Percentiles rank a stretch among this genome's conserved stretches.
Conservation (phyloP, 2,888 invertebrate species). For the Apoda limacodes region DNA sequence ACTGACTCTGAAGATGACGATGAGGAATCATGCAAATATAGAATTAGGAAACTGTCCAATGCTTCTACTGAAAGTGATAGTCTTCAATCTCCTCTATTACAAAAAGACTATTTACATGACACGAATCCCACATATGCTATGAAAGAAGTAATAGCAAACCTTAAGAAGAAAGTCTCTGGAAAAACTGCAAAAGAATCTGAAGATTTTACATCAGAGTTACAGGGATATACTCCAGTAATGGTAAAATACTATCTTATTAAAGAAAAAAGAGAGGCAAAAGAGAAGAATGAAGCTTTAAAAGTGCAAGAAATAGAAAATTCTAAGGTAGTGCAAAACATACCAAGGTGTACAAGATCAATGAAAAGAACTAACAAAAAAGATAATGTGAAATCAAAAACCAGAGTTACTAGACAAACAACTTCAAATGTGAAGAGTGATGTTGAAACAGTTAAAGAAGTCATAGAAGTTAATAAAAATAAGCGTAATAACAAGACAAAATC, state of each 20-base stretch:
- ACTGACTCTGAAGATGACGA: conserved; percentile 40
- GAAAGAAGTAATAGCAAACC: conserved; percentile 74
- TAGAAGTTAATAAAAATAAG: conserved; percentile 16
- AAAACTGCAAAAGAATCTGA: conserved; percentile 37
- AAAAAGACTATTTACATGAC: conserved; percentile 56
- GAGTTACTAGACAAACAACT: conserved; percentile 7
- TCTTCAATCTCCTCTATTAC: conserved; percentile 42
- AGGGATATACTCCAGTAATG: conserved; percentile 71
- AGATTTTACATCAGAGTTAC: conserved; percentile 28
- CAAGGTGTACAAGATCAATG: conserved; percentile 38
- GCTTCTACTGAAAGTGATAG: conserved; percentile 49
- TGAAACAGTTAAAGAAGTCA: conserved; percentile 3
- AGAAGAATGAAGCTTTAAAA: conserved; percentile 38
- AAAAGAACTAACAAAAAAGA: conserved; percentile 6
- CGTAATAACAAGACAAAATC: conserved; percentile 25
- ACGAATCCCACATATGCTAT: conserved; percentile 79
- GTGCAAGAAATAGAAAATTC: conserved; percentile 27
- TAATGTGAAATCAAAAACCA: conserved; percentile 1
- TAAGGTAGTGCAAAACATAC: conserved; percentile 21
- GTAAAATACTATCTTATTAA: conserved; percentile 57
- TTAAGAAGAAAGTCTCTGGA: conserved; percentile 63
- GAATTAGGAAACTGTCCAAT: conserved; percentile 52
- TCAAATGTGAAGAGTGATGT: conserved; percentile 1
- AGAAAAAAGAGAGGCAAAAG: conserved; percentile 53
- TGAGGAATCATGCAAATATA: conserved; percentile 51